Evolutionary conservation across 2,113 vertebrate species (phyloP).

Genomic region (Poeciliopsis turrubarensis): DNA sequence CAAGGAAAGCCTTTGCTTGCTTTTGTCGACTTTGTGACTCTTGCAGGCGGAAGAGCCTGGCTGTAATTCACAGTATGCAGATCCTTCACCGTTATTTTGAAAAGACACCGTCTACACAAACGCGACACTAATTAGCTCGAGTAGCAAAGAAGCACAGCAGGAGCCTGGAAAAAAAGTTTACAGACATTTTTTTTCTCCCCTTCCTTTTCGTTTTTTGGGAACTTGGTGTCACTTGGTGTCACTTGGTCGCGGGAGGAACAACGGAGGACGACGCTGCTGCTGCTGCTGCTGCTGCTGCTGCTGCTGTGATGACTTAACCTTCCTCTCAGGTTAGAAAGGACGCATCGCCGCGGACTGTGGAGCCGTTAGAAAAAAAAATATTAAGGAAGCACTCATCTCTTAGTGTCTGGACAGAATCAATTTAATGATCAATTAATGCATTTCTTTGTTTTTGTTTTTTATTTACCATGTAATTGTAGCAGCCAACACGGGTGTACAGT

Average conservation of each 20-base stretch:
- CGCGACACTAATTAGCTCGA: slow-evolving; percentile 25
- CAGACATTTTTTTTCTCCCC: slow-evolving; percentile 38
- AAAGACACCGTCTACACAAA: slow-evolving; percentile 42
- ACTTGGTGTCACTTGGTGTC: not conserved
- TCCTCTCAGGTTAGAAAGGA: slow-evolving; percentile 67
- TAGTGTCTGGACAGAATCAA: slow-evolving; percentile 61
- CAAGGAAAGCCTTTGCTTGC: slow-evolving; percentile 78
- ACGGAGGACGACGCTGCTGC: slow-evolving; percentile 12
- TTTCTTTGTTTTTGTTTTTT: slow-evolving; percentile 60
- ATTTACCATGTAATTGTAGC: slow-evolving; percentile 71
- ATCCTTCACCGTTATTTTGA: slow-evolving; percentile 50
- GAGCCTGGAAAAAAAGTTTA: slow-evolving; percentile 49
- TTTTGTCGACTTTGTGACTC: slow-evolving; percentile 78
- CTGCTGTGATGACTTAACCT: slow-evolving; percentile 52
- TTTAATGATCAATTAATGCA: slow-evolving; percentile 61
- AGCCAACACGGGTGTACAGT: slow-evolving; percentile 74
- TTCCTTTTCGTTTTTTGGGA: slow-evolving; percentile 28
- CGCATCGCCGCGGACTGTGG: slow-evolving; percentile 43
- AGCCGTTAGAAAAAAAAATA: slow-evolving; percentile 27
- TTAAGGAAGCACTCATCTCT: slow-evolving; percentile 69
- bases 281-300: no score
- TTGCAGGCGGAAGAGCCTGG: slow-evolving; percentile 25
- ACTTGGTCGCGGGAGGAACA: slow-evolving; percentile 44
- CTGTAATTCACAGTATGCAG: slow-evolving; percentile 38
- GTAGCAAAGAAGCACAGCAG: slow-evolving; percentile 54